Evolutionary conservation across 2,113 vertebrate species (phyloP).

Genomic region (Rhineura floridana): DNA sequence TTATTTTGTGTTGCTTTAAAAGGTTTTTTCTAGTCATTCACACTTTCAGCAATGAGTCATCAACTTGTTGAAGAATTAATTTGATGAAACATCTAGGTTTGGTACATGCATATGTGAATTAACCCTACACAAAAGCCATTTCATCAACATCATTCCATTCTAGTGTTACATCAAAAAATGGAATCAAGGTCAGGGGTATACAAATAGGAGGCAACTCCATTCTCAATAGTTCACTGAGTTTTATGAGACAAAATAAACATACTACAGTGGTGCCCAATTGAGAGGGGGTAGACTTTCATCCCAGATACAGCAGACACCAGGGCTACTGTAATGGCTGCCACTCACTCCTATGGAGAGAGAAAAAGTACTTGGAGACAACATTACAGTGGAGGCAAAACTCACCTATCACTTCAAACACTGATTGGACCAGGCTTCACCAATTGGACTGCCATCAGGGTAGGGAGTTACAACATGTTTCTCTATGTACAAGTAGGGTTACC

Average conservation of each 20-base stretch:
- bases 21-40: not conserved
- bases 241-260: not conserved
- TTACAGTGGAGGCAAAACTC: not conserved
- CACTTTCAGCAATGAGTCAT: not conserved
- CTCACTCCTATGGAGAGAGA: not conserved
- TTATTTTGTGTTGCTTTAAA: not conserved
- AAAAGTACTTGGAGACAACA: not conserved
- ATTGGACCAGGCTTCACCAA: not conserved
- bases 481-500: not conserved
- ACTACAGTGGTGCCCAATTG: not conserved
- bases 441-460: not conserved
- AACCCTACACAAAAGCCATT: not conserved
- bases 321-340: not conserved
- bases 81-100: too few relatives aligned
- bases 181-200: not conserved
- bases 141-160: not conserved
- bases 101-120: not conserved
- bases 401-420: not conserved
- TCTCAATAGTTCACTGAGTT: not conserved
- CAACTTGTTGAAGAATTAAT: not conserved
- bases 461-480: too few relatives aligned
- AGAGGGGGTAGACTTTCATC: not conserved
- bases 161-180: not conserved
- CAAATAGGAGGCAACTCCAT: too few relatives aligned
- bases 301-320: not conserved